These are phyloP conservation scores for Coranthus polyacanthus DNA, from an alignment of 2,797 vertebrate genomes.

Conservation along the genomic window DNA sequence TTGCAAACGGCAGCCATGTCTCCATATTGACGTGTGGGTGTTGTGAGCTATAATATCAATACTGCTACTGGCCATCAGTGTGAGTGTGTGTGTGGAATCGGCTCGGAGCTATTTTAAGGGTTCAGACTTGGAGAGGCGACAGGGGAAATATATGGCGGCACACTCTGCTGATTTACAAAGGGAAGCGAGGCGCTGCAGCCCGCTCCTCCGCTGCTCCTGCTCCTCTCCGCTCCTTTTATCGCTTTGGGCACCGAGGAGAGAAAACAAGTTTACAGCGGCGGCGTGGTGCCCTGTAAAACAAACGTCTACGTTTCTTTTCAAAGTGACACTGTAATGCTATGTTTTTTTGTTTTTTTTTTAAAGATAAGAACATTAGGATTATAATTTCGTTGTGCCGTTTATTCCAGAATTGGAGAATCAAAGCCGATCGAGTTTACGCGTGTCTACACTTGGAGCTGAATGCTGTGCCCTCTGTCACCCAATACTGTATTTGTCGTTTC, in stretches of 20 bases:
- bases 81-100: conserved; percentile 8
- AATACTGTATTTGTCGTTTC: too few species aligned
- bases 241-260: conserved; percentile 44
- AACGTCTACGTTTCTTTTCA: conserved; percentile 25
- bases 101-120: conserved; percentile 73
- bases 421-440: neutral
- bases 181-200: conserved; percentile 43
- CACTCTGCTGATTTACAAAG: conserved; percentile 65
- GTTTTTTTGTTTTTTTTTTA: too few species aligned
- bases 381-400: neutral
- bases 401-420: neutral
- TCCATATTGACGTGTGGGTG: conserved; percentile 47
- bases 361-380: neutral
- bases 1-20: conserved; percentile 41
- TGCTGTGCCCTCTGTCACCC: neutral
- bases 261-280: conserved; percentile 60
- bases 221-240: conserved; percentile 47
- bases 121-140: conserved; percentile 70
- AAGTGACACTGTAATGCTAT: conserved; percentile 15
- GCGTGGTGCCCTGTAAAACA: conserved; percentile 44
- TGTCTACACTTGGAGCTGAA: neutral
- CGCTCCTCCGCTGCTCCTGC: conserved; percentile 55
- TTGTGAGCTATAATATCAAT: conserved; percentile 64
- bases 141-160: conserved; percentile 70
- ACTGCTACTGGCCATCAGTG: conserved; percentile 21